Evolutionary conservation across 2,113 vertebrate species (phyloP), one percentile per base, ranked within the genome.

Genomic region (Apteryx mantelli): DNA sequence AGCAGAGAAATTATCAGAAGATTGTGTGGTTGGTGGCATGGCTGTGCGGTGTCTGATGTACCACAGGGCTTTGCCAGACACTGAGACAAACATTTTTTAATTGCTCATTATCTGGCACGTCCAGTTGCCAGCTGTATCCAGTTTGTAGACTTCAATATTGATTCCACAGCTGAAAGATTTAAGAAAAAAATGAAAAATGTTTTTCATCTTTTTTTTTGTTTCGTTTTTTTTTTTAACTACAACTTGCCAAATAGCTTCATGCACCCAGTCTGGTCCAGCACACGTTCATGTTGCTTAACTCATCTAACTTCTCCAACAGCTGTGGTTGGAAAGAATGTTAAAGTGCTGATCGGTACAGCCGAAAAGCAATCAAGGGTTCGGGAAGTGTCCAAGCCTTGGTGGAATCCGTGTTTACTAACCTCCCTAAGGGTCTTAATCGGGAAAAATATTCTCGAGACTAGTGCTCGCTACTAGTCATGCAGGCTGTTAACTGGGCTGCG

Each of bases 311-410:
- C 66, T 85, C 71, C 8, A 75, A 4, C 77, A 82, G 84, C 93
- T 93, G 91, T 61, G 93, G 76, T 82, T 88, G 91, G 93, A 95
- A 89, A 70, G 95, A 91, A 91, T 74, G 80, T 88, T 74, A 65
- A 70, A 61, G 8, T 60, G 40, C 75, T 2, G 38, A 58, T 64
- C 61, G 93, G 90, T 78, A 42, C 36, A 64, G 75, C 74, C 4
- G 34, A 77, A 68, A 58, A 77, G 69, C 25, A 24, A 24, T n/a
- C 19, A 9, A 21, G 88, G 70, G 15, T 61, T 78, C 70, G 91
- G 76, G 84, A 69, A 79, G 84, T 75, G 50, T 69, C 80, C 70
- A 65, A 78, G 66, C 52, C 4, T 0, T 53, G 55, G 77, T 61
- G 66, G 71, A 44, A 86, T 79, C 81, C 56, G 24, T 81, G 86